Base-by-base conservation (phyloP, 2,797 vertebrate genomes). In the Pterois miles region DNA sequence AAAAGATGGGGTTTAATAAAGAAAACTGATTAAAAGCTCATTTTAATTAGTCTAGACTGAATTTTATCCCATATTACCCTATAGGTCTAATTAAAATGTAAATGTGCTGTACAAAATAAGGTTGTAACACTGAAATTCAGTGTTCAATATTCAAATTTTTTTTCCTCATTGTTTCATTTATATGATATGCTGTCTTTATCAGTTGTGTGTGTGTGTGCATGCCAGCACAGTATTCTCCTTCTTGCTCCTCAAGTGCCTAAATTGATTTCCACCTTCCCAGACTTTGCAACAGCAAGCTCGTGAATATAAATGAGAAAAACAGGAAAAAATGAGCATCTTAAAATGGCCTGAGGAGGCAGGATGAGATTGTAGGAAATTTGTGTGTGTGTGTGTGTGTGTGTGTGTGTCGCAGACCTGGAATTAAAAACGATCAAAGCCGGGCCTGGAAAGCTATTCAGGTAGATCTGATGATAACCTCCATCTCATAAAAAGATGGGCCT, bases 401-500 rank as follows among this genome's bases (percentile, higher is more conserved):
- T 69, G 64, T 50, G 5, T 31, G n/a, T 53, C 31, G 22, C 54
- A 69, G 79, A 56, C 80, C 82, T 89, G 87, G 91, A 91, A 93
- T 95, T 92, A 92, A 94, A 95, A 95, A 93, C 90, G 83, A 94
- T 94, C 92, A 93, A 94, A 92, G 89, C 84, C 65, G 81, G 87
- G 88, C 84, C 88, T 22, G 84, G 87, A 88, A 92, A 93, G 88
- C 91, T 85, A 92, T 94, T 94, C 90, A 93, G 92, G 91, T 94
- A 92, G 91, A 93, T 92, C 86, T 89, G 92, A 93, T 91, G 92
- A 95, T 94, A 93, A 91, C 91, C 91, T 90, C 90, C 91, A 90
- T 95, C 94, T 93, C 92, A 94, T 94, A 91, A 93, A 88, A 83
- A 93, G 91, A 95, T 94, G 95, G 94, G 96, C 95, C 96, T 96